Evolutionary conservation across 2,113 vertebrate genomes (phyloP).

Genomic region (Takifugu bimaculatus): DNA sequence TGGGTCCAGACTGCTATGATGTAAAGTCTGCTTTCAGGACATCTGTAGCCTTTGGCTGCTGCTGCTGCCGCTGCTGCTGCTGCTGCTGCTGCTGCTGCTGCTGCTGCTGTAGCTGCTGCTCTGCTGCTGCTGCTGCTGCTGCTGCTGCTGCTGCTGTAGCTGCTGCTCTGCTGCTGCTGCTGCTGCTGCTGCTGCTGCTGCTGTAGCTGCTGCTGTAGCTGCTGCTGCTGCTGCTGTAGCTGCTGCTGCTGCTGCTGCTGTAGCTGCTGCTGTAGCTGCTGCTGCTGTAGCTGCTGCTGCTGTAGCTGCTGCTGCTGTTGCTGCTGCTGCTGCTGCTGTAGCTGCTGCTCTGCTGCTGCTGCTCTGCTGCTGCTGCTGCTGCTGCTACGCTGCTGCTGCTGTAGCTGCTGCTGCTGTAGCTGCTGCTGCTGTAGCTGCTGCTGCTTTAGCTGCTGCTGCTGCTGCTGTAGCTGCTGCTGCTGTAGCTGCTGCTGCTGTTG

Average conservation of each 20-base stretch:
- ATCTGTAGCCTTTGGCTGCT: conserved; percentile 11
- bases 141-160: too few relatives aligned
- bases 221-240: background rate
- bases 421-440: conserved; percentile 8
- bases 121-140: too few relatives aligned
- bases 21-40: conserved; percentile 23
- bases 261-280: conserved; percentile 2
- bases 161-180: too few relatives aligned
- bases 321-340: conserved; percentile 21
- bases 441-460: conserved; percentile 20
- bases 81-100: background rate
- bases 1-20: conserved; percentile 5
- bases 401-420: conserved; percentile 8
- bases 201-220: background rate
- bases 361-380: conserved; percentile 3
- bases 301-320: conserved; percentile 5
- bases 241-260: conserved; percentile 9
- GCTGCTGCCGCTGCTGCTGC: background rate
- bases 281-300: conserved; percentile 10
- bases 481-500: conserved; percentile 5
- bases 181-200: too few relatives aligned
- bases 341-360: background rate
- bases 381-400: too few relatives aligned
- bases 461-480: conserved; percentile 6
- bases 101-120: too few relatives aligned